Evolutionary conservation across 1,140 invertebrate genomes (phyloP), one percentile per base, ranked within the genome.

Genomic region (Lepidotrigona ventralis): DNA sequence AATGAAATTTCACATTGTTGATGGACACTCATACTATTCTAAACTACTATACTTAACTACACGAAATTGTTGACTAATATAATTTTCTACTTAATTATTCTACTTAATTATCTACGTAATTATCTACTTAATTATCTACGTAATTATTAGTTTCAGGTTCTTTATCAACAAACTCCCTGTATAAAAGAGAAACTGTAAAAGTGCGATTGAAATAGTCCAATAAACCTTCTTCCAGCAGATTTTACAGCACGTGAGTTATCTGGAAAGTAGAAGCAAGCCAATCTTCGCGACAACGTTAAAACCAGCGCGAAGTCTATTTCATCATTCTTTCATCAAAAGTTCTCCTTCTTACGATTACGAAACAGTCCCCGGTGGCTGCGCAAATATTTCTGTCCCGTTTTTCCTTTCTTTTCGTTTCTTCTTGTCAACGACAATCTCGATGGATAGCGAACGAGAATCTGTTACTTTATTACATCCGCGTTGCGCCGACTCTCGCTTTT

Each of bases 381-480:
- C 51, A 21, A 51, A 72, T 72, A 72, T 54, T 54, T 29, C 71
- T 29, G 26, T n/a, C 51, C 2, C 51, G 54, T 51, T 11, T 5
- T 46, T 12, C 3, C 5, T 46, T 46, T 46, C 8, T 46, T 46
- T 46, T 6, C 8, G 9, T 46, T 26, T 6, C 14, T 17, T n/a
- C 17, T 19, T 54, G 51, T 54, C 51, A 23, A 72, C 71, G 11
- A 33, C 51, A 72, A 72, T 72, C 51, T 72, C 51, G 21, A 21
- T 23, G 33, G 33, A 39, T 39, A 54, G 51, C 11, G 19, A 72
- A 72, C 51, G 53, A 19, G 51, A 72, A 54, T 26, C 15, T 29
- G 46, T 53, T 53, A n/a, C 70, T 72, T 72, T 72, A 72, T 72
- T 72, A 54, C 23, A 54, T 53, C 53, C 70, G n/a, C 70, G 26